These are phyloP conservation scores for Sturnira hondurensis DNA, from an alignment of 2,113 vertebrate genomes.

Conservation along the genomic window DNA sequence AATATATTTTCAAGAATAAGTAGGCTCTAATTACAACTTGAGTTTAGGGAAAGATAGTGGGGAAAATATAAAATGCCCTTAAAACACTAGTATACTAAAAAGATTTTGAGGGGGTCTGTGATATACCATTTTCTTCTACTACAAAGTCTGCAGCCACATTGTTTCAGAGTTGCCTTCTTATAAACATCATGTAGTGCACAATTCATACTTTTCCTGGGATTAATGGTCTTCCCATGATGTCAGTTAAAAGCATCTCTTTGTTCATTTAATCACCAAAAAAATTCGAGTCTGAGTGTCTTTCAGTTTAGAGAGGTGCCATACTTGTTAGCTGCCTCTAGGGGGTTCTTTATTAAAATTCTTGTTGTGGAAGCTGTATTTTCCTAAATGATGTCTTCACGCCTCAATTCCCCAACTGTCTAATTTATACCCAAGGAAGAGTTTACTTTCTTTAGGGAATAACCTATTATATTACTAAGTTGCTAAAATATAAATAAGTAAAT, in stretches of 20 bases:
- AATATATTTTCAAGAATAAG: constrained; percentile 12
- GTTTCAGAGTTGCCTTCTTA: neutral
- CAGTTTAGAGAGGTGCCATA: neutral
- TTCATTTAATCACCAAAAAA: neutral
- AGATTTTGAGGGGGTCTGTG: neutral
- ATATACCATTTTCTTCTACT: neutral
- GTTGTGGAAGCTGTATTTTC: neutral
- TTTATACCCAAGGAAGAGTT: constrained; percentile 43
- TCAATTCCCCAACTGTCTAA: constrained; percentile 4
- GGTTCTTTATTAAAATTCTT: constrained; percentile 21
- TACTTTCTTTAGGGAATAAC: constrained; percentile 8
- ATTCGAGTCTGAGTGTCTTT: neutral
- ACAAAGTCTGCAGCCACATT: neutral
- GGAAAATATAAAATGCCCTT: neutral
- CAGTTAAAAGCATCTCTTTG: neutral
- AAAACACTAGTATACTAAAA: neutral
- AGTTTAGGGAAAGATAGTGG: neutral
- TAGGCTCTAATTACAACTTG: neutral
- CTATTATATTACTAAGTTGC: neutral
- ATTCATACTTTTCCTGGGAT: neutral
- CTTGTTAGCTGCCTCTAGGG: neutral
- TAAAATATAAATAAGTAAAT: constrained; percentile 49
- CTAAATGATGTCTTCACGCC: neutral
- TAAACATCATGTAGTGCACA: neutral
- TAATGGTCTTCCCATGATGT: neutral